Base-by-base conservation (phyloP, 1,140 invertebrate genomes). In the Neodiprion fabricii region DNA sequence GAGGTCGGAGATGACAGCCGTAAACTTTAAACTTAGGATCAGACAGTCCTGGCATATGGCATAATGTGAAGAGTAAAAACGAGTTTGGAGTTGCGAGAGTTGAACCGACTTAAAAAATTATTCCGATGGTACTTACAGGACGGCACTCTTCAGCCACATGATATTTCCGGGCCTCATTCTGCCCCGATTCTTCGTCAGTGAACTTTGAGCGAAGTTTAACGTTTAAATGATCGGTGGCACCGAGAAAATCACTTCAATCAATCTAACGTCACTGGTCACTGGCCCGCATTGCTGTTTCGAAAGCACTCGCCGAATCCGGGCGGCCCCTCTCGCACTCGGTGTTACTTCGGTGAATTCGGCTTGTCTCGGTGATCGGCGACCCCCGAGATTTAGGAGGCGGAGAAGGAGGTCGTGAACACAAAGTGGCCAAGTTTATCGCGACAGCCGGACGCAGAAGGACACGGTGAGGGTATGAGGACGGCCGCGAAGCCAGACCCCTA, bases 391-490 rank as follows among this genome's bases (percentile, higher is more conserved):
- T 71, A 67, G 12, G 61, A 67, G n/a, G 12, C 21, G 67, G 67
- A 49, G 40, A 72, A 68, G 17, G 14, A 67, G 61, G 74, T 48
- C 74, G 14, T 75, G 53, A 78, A 81, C 79, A 78, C 80, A 76
- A 78, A 79, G 76, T 79, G 82, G 79, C 76, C 72, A 77, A 70
- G 67, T 68, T 47, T 14, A 23, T 69, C 21, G 68, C 68, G 21
- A 69, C 11, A 47, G 48, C 70, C 48, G 70, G 70, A 48, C 48
- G 70, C 21, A 48, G 85, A 86, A 84, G 85, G 82, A 87, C 84
- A 84, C 86, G 79, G 84, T 86, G 86, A 86, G 85, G 85, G 84
- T 87, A 87, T 87, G 86, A 86, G 86, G 84, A 87, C 84, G 83
- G 79, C 83, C 84, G 85, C 84, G 84, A 86, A 86, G 75, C 83